Evolutionary conservation across 2,113 vertebrate species (phyloP).

Genomic region (Eudyptes chrysolophus): DNA sequence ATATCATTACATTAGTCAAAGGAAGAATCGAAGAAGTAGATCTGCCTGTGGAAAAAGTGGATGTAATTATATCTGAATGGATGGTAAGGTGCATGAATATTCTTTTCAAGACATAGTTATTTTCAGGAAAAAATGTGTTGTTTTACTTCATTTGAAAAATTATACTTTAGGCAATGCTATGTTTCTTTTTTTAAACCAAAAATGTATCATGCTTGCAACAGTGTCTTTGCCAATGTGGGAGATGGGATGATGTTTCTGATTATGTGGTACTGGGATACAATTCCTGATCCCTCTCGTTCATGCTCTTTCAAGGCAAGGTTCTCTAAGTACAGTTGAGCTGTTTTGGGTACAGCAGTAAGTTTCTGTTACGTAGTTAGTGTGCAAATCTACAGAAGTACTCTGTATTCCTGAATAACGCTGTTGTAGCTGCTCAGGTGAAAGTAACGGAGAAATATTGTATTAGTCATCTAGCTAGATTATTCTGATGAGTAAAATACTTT

Average conservation of each 20-base stretch:
- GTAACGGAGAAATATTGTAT: not conserved
- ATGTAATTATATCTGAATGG: conserved; percentile 97
- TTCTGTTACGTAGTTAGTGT: not conserved
- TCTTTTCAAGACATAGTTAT: not conserved
- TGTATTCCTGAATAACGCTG: not conserved
- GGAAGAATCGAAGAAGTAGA: conserved; percentile 93
- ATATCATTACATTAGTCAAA: conserved; percentile 86
- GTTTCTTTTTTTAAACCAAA: not conserved
- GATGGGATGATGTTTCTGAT: not conserved
- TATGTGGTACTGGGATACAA: not conserved
- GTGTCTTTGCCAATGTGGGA: not conserved
- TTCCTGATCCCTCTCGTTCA: not conserved
- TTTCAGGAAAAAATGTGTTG: not conserved
- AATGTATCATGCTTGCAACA: not conserved
- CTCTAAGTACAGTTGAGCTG: not conserved
- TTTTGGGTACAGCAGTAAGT: not conserved
- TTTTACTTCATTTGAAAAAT: not conserved
- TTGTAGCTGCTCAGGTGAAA: not conserved
- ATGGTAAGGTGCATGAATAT: conserved; percentile 86
- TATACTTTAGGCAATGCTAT: rapidly evolving
- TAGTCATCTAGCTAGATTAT: not conserved
- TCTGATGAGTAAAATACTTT: not conserved
- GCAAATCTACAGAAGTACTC: not conserved
- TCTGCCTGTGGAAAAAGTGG: conserved; percentile 91
- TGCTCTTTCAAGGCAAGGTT: not conserved